These are phyloP conservation scores for Himantopus leucocephalus DNA, from an alignment of 2,113 vertebrate species.

Conservation along the genomic window DNA sequence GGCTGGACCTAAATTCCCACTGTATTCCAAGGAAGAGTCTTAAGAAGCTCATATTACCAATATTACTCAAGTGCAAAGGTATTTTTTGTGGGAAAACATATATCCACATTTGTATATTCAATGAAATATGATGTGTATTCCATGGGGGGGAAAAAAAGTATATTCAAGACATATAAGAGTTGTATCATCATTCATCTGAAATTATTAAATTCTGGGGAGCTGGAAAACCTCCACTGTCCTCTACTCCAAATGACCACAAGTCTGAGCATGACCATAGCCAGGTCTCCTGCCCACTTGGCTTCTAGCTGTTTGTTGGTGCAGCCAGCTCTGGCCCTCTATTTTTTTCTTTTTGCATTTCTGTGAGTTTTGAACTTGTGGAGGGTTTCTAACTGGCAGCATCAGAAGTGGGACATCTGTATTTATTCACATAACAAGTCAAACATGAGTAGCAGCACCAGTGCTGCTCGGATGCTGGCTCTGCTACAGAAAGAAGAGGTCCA, in stretches of 20 bases:
- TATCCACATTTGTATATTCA: neutral
- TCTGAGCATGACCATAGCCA: neutral
- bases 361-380: neutral
- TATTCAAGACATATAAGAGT: neutral
- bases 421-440: neutral
- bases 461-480: neutral
- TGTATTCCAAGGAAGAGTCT: neutral
- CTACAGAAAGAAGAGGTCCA: neutral
- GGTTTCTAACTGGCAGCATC: neutral
- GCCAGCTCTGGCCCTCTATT: neutral
- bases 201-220: neutral
- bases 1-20: neutral
- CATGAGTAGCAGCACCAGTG: neutral
- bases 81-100: neutral
- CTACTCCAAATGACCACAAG: neutral
- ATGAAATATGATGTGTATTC: neutral
- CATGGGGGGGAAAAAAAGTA: neutral
- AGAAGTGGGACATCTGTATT: neutral
- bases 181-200: neutral
- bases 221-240: neutral
- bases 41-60: neutral
- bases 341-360: neutral
- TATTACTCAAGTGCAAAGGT: neutral
- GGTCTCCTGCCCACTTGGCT: neutral
- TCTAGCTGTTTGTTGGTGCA: neutral